phyloP scores from a whole-genome alignment of 1,140 invertebrate species.

The Ganaspis sp. region DNA sequence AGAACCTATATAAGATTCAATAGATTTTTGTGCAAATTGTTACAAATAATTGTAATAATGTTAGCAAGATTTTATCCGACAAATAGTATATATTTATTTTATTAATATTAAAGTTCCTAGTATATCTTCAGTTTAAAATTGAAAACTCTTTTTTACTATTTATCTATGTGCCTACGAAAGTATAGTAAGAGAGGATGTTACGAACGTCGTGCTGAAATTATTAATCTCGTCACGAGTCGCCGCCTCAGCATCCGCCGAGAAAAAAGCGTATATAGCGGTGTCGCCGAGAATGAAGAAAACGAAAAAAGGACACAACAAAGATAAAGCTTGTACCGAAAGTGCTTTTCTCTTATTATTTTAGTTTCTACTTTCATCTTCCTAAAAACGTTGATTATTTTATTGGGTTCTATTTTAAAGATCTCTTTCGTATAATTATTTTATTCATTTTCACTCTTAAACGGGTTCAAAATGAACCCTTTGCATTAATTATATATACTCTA shows the following conservation, averaged over 20 bases:
- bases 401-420: too few relatives aligned
- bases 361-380: background rate
- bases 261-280: background rate
- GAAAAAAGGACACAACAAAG: background rate
- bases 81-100: too few relatives aligned
- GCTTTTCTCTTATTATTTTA: background rate
- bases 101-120: too few relatives aligned
- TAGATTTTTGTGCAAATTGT: too few relatives aligned
- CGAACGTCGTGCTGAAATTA: constrained; percentile 50
- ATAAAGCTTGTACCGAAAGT: background rate
- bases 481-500: too few relatives aligned
- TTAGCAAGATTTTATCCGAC: too few relatives aligned
- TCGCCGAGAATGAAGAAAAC: background rate
- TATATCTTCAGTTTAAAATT: too few relatives aligned
- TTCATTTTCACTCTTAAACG: too few relatives aligned
- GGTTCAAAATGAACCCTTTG: too few relatives aligned
- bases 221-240: constrained; percentile 62
- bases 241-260: constrained; percentile 52
- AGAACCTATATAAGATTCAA: too few relatives aligned
- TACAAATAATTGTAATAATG: too few relatives aligned
- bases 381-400: background rate
- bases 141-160: background rate
- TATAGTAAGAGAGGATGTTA: background rate
- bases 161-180: background rate
- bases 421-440: too few relatives aligned